Conservation (phyloP, 2,113 vertebrate genomes). For the Dascyllus trimaculatus region DNA sequence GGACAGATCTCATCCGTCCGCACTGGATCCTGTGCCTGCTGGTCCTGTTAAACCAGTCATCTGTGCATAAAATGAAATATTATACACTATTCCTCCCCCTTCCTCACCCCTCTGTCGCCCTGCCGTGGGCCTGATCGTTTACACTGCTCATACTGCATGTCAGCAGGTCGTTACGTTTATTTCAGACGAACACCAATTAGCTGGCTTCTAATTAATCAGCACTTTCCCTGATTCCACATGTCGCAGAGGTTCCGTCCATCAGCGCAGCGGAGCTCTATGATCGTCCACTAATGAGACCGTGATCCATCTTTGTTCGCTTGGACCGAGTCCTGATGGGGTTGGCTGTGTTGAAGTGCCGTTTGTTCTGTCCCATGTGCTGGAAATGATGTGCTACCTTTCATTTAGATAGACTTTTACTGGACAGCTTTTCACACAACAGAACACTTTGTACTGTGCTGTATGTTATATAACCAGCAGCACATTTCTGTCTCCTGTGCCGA, state of each 20-base stretch:
- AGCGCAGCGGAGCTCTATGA: conserved; percentile 34
- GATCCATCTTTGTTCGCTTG: conserved; percentile 42
- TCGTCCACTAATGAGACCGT: conserved; percentile 4
- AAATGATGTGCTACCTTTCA: too few species aligned
- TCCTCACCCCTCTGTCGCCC: conserved; percentile 48
- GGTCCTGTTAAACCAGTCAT: conserved; percentile 28
- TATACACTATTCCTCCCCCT: conserved; percentile 18
- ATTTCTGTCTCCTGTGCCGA: too few species aligned
- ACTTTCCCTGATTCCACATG: conserved; percentile 62
- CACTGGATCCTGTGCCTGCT: neutral
- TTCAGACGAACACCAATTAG: conserved; percentile 76
- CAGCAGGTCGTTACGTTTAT: conserved; percentile 84
- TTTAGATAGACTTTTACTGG: neutral
- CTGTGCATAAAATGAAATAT: conserved; percentile 54
- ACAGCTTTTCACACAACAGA: neutral
- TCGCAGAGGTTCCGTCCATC: conserved; percentile 58
- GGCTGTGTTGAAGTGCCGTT: neutral
- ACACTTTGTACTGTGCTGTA: neutral
- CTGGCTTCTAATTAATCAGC: conserved; percentile 83
- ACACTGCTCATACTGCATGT: conserved; percentile 80
- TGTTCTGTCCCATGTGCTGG: neutral
- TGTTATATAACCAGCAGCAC: too few species aligned
- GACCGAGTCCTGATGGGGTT: neutral
- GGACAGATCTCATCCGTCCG: conserved; percentile 28
- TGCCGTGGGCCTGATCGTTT: conserved; percentile 79